These are phyloP conservation scores for Drosophila tanythrix DNA, from an alignment of 2,888 invertebrate genomes.

Conservation along the genomic window DNA sequence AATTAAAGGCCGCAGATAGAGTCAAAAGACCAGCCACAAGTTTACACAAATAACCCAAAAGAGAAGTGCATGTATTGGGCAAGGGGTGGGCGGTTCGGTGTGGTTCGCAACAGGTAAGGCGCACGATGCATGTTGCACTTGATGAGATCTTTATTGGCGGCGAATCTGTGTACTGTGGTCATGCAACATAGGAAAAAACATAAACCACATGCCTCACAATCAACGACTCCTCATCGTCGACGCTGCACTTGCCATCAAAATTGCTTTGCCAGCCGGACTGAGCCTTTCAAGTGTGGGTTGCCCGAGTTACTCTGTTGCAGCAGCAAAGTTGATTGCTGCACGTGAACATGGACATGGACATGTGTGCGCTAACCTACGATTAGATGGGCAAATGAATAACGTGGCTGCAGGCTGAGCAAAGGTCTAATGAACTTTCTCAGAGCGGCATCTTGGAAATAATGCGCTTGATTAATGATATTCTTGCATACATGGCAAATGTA, in stretches of 20 bases:
- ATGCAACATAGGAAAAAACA: constrained; percentile 55
- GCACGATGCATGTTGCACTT: constrained; percentile 74
- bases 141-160: constrained; percentile 79
- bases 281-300: constrained; percentile 36
- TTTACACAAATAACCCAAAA: constrained; percentile 66
- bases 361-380: constrained; percentile 50
- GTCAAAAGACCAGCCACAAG: constrained; percentile 68
- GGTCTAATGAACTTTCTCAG: constrained; percentile 38
- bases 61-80: background rate
- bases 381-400: constrained; percentile 45
- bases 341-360: constrained; percentile 20
- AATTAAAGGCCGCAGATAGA: constrained; percentile 79
- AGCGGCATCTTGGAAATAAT: background rate
- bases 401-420: constrained; percentile 27
- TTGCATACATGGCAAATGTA: background rate
- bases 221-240: constrained; percentile 22
- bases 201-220: constrained; percentile 57
- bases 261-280: constrained; percentile 13
- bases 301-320: background rate
- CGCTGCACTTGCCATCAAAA: constrained; percentile 42
- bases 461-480: background rate
- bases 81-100: background rate
- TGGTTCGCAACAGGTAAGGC: constrained; percentile 23
- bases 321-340: constrained; percentile 39
- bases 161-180: constrained; percentile 33